Conservation (phyloP, 2,888 invertebrate species). For the Mesorhabditis belari region DNA sequence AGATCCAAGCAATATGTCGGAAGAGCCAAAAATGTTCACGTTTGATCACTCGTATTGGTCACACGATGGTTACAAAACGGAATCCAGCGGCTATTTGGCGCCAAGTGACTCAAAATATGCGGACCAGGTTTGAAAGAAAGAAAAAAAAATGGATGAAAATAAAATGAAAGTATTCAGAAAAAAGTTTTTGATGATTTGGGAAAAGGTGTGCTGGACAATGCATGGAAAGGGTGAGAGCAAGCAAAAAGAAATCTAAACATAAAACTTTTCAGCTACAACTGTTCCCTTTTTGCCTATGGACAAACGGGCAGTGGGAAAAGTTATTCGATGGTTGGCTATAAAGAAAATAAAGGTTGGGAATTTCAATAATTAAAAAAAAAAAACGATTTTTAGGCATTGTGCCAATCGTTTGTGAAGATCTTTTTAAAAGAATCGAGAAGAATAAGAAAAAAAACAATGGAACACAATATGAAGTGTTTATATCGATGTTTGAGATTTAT, state of each 20-base stretch:
- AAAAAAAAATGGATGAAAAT: neutral
- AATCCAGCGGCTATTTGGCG: constrained; percentile 56
- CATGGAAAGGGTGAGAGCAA: constrained; percentile 53
- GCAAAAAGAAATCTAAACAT: neutral
- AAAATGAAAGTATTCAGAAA: constrained; percentile 53
- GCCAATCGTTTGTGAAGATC: constrained; percentile 59
- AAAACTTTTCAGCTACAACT: constrained; percentile 56
- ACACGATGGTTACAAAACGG: constrained; percentile 59
- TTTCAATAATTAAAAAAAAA: no score
- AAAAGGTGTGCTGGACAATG: constrained; percentile 59
- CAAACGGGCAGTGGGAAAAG: constrained; percentile 62
- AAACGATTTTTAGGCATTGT: constrained; percentile 62
- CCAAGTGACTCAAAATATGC: constrained; percentile 56
- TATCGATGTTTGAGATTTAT: constrained; percentile 63
- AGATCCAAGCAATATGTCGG: constrained; percentile 55
- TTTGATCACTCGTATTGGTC: constrained; percentile 63
- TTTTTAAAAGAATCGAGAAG: constrained; percentile 58
- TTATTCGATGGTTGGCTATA: constrained; percentile 62
- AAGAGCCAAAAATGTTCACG: constrained; percentile 57
- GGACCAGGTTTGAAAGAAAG: constrained; percentile 59
- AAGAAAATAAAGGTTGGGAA: constrained; percentile 57
- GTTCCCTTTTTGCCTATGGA: constrained; percentile 62
- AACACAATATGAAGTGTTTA: constrained; percentile 56
- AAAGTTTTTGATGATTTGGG: constrained; percentile 60
- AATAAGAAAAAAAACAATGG: constrained; percentile 52